Conservation (phyloP, 2,888 invertebrate species). For the Drosophila percnosoma region DNA sequence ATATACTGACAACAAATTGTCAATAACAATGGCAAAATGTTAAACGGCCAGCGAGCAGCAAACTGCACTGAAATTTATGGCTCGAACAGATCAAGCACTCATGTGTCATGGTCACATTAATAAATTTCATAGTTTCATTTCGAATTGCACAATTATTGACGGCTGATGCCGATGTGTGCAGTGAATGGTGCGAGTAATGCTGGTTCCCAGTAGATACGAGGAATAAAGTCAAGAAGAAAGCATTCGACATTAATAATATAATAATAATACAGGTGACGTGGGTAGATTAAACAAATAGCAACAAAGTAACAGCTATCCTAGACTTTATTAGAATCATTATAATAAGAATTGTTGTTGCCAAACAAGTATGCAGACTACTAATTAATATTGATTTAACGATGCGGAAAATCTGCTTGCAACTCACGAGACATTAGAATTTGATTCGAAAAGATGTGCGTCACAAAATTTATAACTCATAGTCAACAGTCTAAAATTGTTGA, state of each 20-base stretch:
- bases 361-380: not conserved
- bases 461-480: not conserved
- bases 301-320: not conserved
- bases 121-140: slow-evolving; percentile 76
- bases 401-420: not conserved
- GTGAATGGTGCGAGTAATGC: not conserved
- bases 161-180: not conserved
- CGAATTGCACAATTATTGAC: slow-evolving; percentile 38
- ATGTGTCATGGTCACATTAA: slow-evolving; percentile 71
- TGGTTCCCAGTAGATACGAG: not conserved
- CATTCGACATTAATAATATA: not conserved
- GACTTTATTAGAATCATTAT: not conserved
- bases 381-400: not conserved
- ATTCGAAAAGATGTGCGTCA: not conserved
- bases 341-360: not conserved
- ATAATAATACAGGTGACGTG: not conserved
- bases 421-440: not conserved
- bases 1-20: slow-evolving; percentile 75
- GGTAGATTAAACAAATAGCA: not conserved
- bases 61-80: slow-evolving; percentile 66
- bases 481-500: not conserved
- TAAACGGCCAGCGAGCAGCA: slow-evolving; percentile 50
- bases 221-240: not conserved
- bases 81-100: slow-evolving; percentile 69
- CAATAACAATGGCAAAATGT: slow-evolving; percentile 74